phyloP scores from a whole-genome alignment of 2,113 vertebrate species.

The Hyaena hyaena region DNA sequence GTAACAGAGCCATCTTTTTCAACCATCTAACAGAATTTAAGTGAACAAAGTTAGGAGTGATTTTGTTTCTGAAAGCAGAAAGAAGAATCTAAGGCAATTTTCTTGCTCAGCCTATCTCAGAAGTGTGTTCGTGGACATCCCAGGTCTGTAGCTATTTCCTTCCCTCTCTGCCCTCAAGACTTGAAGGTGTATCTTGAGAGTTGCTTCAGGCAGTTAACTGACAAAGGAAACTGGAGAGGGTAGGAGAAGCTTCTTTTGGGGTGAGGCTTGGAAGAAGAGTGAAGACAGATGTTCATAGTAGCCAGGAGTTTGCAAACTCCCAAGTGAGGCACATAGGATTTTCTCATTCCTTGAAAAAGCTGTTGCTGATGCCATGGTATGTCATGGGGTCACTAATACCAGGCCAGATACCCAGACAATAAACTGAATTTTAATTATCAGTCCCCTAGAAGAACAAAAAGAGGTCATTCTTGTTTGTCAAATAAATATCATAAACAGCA shows the following conservation, averaged over 20 bases:
- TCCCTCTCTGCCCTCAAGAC: neutral
- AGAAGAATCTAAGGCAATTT: constrained; percentile 12
- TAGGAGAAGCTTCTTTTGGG: neutral
- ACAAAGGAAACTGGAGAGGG: neutral
- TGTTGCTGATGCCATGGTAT: neutral
- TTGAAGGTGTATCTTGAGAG: neutral
- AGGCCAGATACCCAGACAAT: neutral
- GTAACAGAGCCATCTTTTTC: neutral
- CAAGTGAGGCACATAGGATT: neutral
- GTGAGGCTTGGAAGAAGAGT: constrained; percentile 6
- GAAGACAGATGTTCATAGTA: neutral
- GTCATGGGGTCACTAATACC: neutral
- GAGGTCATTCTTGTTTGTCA: neutral
- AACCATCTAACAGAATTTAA: constrained; percentile 23
- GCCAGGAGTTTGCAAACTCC: neutral
- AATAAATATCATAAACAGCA: neutral
- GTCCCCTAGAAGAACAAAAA: neutral
- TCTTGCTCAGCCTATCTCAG: neutral
- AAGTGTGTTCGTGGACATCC: neutral
- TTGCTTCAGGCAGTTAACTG: neutral
- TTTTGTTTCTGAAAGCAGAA: constrained; percentile 35
- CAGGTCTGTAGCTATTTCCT: neutral
- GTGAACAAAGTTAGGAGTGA: neutral
- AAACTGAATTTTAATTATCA: constrained; percentile 2
- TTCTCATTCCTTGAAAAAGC: constrained; percentile 1